Conservation (phyloP, 2,888 invertebrate species). For the Nezara viridula region DNA sequence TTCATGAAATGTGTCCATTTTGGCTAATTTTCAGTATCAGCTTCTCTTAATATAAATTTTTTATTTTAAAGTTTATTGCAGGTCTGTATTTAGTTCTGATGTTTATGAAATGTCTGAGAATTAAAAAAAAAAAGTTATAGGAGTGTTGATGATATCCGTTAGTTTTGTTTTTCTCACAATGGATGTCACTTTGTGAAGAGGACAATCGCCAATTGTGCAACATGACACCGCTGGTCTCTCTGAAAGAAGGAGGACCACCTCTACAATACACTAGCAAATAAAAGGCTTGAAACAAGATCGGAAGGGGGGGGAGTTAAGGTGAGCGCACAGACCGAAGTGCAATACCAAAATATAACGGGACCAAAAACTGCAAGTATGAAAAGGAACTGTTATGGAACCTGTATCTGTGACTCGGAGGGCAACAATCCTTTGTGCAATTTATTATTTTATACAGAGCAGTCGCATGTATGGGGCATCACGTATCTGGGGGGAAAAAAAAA, state of each 20-base stretch:
- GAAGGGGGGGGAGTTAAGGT: not conserved
- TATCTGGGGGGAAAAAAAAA: too few relatives aligned
- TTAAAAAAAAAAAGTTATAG: not conserved
- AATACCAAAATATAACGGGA: not conserved
- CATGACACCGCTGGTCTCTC: not conserved
- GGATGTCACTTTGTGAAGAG: not conserved
- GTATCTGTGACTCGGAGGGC: not conserved
- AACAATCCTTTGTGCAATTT: too few relatives aligned
- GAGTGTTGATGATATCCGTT: not conserved
- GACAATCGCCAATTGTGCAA: slow-evolving; percentile 8
- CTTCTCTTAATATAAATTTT: too few relatives aligned
- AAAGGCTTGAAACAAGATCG: not conserved
- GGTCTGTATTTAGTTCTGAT: not conserved
- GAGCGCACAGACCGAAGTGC: not conserved
- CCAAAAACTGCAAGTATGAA: not conserved
- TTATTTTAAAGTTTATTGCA: too few relatives aligned
- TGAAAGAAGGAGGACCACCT: not conserved
- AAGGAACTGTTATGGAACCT: not conserved
- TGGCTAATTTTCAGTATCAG: too few relatives aligned
- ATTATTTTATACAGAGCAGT: too few relatives aligned
- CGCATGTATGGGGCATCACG: too few relatives aligned
- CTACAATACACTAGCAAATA: not conserved
- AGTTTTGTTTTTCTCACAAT: not conserved
- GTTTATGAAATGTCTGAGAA: not conserved
- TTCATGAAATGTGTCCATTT: too few relatives aligned